Evolutionary conservation across 2,888 invertebrate genomes (phyloP).

Genomic region (Gasteruption jaculator): DNA sequence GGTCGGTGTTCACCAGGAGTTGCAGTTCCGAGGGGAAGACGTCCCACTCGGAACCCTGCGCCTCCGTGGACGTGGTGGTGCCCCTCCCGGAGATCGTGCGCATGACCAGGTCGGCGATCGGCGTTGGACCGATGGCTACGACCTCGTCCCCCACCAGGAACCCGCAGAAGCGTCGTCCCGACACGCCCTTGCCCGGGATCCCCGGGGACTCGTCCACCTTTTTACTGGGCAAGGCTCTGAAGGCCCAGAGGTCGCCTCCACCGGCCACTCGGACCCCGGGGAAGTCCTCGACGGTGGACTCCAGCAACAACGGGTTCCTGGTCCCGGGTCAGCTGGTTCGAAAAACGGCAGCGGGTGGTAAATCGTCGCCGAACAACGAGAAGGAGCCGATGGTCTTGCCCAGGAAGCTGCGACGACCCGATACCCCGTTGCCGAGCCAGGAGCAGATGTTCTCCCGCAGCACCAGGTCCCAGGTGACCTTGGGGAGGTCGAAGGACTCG

Average conservation of each 20-base stretch:
- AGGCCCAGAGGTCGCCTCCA: no score
- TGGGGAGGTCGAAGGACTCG: no score
- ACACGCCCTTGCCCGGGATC: slow-evolving; percentile 39
- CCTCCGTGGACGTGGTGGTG: no score
- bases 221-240: slow-evolving; percentile 2
- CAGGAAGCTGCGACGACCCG: no score
- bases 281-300: not conserved
- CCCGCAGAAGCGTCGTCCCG: slow-evolving; percentile 28
- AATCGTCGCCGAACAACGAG: slow-evolving; percentile 7
- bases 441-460: slow-evolving; percentile 26
- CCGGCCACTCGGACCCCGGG: slow-evolving; percentile 15
- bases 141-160: not conserved
- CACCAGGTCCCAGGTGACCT: no score
- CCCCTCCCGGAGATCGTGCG: no score
- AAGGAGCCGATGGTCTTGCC: slow-evolving; percentile 16
- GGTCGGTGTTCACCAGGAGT: no score
- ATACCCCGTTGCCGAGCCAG: slow-evolving; percentile 37
- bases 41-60: no score
- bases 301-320: no score
- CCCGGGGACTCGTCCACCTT: slow-evolving; percentile 1
- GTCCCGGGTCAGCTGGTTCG: no score
- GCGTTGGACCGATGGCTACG: slow-evolving; percentile 5
- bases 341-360: slow-evolving; percentile 8
- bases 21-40: no score
- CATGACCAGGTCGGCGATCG: no score